Conservation (phyloP, 2,113 vertebrate genomes). For the Ptilonorhynchus violaceus region DNA sequence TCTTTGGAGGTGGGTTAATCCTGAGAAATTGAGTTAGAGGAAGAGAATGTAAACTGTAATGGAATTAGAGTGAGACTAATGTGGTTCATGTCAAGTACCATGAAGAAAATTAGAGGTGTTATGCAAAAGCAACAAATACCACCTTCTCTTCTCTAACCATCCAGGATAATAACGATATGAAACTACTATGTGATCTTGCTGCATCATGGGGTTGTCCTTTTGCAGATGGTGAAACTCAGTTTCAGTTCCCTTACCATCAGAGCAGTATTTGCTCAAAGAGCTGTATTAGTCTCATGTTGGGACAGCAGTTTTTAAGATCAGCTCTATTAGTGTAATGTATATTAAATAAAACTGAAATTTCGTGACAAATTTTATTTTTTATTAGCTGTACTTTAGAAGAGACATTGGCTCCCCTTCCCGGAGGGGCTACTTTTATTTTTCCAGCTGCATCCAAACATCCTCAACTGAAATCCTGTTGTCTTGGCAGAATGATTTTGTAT, state of each 20-base stretch:
- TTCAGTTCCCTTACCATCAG: background rate
- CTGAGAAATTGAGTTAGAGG: background rate
- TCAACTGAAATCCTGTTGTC: background rate
- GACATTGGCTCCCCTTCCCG: background rate
- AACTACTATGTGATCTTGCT: background rate
- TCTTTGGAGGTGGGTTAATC: background rate
- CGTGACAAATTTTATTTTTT: background rate
- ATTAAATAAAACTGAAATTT: background rate
- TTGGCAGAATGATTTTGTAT: background rate
- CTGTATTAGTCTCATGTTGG: background rate
- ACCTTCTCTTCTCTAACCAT: background rate
- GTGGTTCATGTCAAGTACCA: background rate
- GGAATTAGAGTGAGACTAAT: conserved; percentile 27
- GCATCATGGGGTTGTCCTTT: background rate
- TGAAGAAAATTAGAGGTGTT: background rate
- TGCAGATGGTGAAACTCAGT: background rate
- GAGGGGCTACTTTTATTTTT: background rate
- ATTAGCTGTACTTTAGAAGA: background rate
- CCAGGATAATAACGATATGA: background rate
- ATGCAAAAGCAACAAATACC: background rate
- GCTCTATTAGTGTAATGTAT: background rate
- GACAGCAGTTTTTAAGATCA: background rate
- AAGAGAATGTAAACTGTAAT: background rate
- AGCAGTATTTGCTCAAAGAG: background rate
- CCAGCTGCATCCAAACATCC: background rate